Evolutionary conservation across 2,888 invertebrate species (phyloP), one percentile per base, ranked within the genome.

Genomic region (Macrosiphum euphorbiae): DNA sequence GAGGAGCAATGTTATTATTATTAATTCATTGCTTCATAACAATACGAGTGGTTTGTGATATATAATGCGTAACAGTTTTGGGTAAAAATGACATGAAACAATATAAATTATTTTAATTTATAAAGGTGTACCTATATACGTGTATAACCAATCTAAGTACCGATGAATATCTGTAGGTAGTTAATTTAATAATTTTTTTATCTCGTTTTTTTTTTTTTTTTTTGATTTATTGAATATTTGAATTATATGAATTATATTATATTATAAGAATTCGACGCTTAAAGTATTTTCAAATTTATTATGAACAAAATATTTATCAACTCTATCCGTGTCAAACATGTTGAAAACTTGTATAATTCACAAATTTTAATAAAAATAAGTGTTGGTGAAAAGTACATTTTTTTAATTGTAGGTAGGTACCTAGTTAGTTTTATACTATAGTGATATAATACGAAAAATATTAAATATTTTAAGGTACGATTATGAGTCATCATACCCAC

Each of bases 101-200:
- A 24, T 92, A 92, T 92, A 78, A 92, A 88, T 92, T 87, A 92
- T 92, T 91, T 85, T 91, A 44, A 91, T 91, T 44, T 91, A 55
- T 85, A 44, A 47, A 50, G 16, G 44, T 84, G 44, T 44, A 44
- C 44, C 2, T 52, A 47, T 52, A 47, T 50, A 35, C n/a, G n/a
- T 8, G 26, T 61, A 47, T 90, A 41, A 41, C 44, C 84, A 84
- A 84, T 84, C 26, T 41, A 61, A 47, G n/a, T 26, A 35, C 67
- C 28, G 16, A 3, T 47, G 11, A 26, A 44, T 44, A 58, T 58
- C 13, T 58, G 44, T n/a, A 28, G 20, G 44, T 89, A 61, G 58
- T 58, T 58, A 58, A 58, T 28, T 44, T 61, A 41, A 61, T 61
- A 26, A 67, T 47, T 55, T 11, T 24, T 55, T 52, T 24, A 7